phyloP scores from a whole-genome alignment of 2,113 vertebrate genomes.

The Onychostruthus taczanowskii region DNA sequence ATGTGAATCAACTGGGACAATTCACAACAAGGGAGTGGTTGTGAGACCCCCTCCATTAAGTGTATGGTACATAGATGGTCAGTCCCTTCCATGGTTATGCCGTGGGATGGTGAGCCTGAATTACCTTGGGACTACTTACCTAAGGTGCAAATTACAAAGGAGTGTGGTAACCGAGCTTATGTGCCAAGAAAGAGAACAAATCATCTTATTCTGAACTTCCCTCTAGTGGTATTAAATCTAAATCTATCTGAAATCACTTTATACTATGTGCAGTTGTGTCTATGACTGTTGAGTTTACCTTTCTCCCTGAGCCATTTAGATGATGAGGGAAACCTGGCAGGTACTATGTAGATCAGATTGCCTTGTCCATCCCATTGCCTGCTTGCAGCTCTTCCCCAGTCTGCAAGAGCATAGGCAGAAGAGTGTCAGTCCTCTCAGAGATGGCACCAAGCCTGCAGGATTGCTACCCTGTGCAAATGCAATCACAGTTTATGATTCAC shows the following conservation, averaged over 20 bases:
- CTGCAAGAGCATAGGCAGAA: fast-evolving
- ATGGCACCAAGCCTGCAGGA: background rate
- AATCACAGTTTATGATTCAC: background rate
- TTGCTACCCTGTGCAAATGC: background rate
- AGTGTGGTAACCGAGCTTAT: background rate
- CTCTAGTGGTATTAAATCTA: background rate
- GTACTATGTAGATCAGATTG: background rate
- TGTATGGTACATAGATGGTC: background rate
- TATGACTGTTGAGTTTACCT: background rate
- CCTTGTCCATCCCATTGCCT: fast-evolving
- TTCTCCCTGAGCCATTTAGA: background rate
- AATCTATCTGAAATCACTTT: background rate
- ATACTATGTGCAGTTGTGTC: background rate
- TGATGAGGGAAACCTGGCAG: background rate
- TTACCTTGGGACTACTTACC: background rate
- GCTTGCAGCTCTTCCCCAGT: background rate
- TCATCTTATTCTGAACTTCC: background rate
- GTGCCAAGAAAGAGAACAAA: background rate
- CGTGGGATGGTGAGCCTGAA: background rate
- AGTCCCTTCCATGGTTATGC: fast-evolving
- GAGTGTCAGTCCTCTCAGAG: background rate
- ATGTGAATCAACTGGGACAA: background rate
- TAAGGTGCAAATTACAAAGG: background rate
- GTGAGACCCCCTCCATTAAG: background rate
- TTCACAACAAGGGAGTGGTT: background rate